A percentile compares a stretch with the other conserved stretches of the same genome.
Conservation (phyloP, 2,113 vertebrate species). For the Apodemus speciosus region DNA sequence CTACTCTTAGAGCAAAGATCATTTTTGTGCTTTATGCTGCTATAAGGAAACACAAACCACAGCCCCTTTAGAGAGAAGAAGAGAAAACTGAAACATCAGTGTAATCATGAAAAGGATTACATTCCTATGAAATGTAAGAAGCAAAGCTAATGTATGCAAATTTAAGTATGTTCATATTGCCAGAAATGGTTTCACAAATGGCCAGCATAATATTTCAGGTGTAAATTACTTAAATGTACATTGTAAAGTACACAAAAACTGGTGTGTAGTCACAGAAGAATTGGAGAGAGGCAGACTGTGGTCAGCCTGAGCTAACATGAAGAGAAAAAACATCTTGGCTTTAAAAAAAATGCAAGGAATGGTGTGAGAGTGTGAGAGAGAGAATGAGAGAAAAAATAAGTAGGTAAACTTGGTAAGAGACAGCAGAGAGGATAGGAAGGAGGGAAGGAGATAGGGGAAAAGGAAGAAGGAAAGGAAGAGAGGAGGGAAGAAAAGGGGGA, state of each 20-base stretch:
- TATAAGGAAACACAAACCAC: not conserved
- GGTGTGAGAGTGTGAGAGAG: not conserved
- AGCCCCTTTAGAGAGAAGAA: not conserved
- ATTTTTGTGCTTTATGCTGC: not conserved
- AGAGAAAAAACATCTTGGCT: not conserved
- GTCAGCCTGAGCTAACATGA: not conserved
- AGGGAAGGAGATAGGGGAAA: fast-evolving
- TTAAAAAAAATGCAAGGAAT: not conserved
- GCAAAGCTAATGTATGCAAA: not conserved
- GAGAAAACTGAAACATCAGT: not conserved
- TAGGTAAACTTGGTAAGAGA: fast-evolving
- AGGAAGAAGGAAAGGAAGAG: not conserved
- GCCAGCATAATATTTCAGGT: not conserved
- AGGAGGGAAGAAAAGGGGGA: not conserved
- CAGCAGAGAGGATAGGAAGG: no score
- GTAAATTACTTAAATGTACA: not conserved
- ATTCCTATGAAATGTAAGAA: not conserved
- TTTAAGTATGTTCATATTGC: not conserved
- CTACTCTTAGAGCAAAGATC: not conserved
- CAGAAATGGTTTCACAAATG: not conserved
- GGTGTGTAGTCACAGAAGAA: not conserved
- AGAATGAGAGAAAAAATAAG: not conserved
- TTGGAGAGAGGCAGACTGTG: not conserved
- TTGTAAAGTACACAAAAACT: not conserved
- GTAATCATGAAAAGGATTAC: not conserved